Conservation (phyloP, 2,113 vertebrate genomes). For the Malurus melanocephalus region DNA sequence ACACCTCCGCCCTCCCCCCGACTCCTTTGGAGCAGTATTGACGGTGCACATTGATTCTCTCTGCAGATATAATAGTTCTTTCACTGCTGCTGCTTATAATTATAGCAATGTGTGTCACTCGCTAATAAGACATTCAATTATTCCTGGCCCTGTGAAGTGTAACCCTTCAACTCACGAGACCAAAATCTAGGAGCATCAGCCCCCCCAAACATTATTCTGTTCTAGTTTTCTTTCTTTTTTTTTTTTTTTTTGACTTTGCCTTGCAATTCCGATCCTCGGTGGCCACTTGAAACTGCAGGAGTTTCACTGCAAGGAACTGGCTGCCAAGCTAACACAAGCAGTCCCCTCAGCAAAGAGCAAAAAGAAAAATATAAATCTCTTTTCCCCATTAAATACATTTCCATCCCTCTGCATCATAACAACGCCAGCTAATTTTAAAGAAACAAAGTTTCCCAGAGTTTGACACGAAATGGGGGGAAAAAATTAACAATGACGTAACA, state of each 20-base stretch:
- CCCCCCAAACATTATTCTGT: neutral
- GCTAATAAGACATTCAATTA: slow-evolving; percentile 47
- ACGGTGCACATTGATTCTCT: slow-evolving; percentile 46
- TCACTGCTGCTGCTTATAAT: slow-evolving; percentile 34
- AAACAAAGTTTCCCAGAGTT: slow-evolving; percentile 60
- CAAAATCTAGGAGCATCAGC: neutral
- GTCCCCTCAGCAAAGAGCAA: slow-evolving; percentile 24
- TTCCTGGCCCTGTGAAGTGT: slow-evolving; percentile 38
- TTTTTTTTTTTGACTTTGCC: slow-evolving; percentile 5
- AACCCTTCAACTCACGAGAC: slow-evolving; percentile 33
- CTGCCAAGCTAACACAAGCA: slow-evolving; percentile 43
- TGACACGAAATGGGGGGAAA: slow-evolving; percentile 31
- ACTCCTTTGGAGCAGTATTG: slow-evolving; percentile 29
- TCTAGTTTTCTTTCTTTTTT: neutral
- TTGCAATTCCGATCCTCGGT: neutral
- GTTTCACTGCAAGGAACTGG: slow-evolving; percentile 32
- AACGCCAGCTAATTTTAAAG: slow-evolving; percentile 8
- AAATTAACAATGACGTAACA: slow-evolving; percentile 64
- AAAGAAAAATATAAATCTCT: neutral
- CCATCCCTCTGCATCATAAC: slow-evolving; percentile 31
- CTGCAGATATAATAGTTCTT: slow-evolving; percentile 52
- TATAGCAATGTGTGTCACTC: slow-evolving; percentile 60
- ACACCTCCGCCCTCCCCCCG: slow-evolving; percentile 29
- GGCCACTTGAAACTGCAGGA: slow-evolving; percentile 45
- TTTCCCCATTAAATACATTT: slow-evolving; percentile 44